These are phyloP conservation scores for Meteorus cinctellus DNA, from an alignment of 2,888 invertebrate genomes.

Conservation along the genomic window DNA sequence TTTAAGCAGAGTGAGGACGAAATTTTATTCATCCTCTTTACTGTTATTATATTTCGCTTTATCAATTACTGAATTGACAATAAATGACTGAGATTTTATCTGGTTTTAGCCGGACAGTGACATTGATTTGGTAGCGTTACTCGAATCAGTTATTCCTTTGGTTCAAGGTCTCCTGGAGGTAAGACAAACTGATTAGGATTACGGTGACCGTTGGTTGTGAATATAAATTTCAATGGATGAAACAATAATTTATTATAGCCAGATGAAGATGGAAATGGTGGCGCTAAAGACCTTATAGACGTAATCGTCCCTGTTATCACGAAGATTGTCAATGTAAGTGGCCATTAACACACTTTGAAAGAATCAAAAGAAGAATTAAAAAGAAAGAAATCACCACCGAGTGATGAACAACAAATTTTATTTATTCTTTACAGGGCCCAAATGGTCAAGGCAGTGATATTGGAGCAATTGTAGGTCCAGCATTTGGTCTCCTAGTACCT, in stretches of 20 bases:
- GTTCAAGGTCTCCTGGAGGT: constrained; percentile 67
- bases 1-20: constrained; percentile 67
- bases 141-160: constrained; percentile 64
- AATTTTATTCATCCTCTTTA: constrained; percentile 19
- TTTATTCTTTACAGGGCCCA: constrained; percentile 57
- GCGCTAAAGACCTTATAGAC: constrained; percentile 33
- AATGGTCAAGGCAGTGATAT: constrained; percentile 65
- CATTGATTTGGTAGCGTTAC: constrained; percentile 63
- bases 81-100: constrained; percentile 15
- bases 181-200: constrained; percentile 37
- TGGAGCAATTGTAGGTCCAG: constrained; percentile 64
- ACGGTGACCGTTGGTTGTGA: not conserved
- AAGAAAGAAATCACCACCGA: not conserved
- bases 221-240: constrained; percentile 9
- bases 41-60: not conserved
- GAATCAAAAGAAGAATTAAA: not conserved
- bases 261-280: constrained; percentile 48
- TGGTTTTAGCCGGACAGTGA: constrained; percentile 64
- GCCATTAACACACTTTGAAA: not conserved
- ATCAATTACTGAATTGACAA: not conserved
- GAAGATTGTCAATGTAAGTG: constrained; percentile 36
- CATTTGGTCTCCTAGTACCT: constrained; percentile 63
- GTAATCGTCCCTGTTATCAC: constrained; percentile 30
- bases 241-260: constrained; percentile 46
- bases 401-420: not conserved